Conservation (phyloP, 2,113 vertebrate species). For the Zosterops borbonicus region DNA sequence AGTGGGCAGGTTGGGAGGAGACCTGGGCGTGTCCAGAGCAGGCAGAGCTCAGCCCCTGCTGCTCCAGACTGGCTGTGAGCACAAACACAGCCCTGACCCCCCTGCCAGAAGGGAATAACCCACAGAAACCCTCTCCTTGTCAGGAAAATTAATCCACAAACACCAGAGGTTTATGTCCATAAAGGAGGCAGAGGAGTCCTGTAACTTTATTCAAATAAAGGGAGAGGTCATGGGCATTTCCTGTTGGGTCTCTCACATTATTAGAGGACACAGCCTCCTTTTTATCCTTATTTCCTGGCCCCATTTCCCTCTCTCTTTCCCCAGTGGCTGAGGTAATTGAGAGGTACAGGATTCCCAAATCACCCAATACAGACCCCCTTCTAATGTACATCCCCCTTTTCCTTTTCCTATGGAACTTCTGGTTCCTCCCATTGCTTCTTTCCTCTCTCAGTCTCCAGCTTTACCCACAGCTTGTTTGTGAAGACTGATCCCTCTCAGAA, state of each 20-base stretch:
- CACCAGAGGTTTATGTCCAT: not conserved
- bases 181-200: not conserved
- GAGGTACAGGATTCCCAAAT: not conserved
- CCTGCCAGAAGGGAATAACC: accelerated
- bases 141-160: not conserved
- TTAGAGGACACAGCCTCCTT: not conserved
- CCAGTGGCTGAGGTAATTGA: not conserved
- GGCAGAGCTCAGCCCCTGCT: not conserved
- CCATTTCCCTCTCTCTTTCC: not conserved
- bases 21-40: not conserved
- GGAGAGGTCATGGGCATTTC: not conserved
- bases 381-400: not conserved
- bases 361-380: not conserved
- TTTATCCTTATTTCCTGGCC: not conserved
- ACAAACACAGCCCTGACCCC: not conserved
- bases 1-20: not conserved
- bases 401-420: not conserved
- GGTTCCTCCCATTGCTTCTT: not conserved
- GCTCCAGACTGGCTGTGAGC: not conserved
- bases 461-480: not conserved
- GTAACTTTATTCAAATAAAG: accelerated
- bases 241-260: not conserved
- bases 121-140: not conserved
- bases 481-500: too few species aligned
- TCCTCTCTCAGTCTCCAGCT: not conserved